These are phyloP conservation scores for Allacma fusca DNA, from an alignment of 2,888 invertebrate genomes.

Conservation along the genomic window DNA sequence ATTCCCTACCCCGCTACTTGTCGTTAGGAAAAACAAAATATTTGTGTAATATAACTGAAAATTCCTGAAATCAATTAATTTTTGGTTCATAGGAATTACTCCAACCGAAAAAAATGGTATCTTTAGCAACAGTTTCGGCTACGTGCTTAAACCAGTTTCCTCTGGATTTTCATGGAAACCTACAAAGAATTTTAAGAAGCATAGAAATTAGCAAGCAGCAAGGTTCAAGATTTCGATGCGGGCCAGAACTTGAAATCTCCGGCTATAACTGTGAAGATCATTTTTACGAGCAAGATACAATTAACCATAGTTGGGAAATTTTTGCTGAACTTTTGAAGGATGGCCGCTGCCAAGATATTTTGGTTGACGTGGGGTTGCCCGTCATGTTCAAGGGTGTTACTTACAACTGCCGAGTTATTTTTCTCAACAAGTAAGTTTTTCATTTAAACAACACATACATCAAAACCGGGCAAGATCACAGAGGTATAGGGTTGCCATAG, in stretches of 20 bases:
- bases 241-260: conserved; percentile 96
- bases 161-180: conserved; percentile 95
- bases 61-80: no score
- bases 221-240: conserved; percentile 89
- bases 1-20: no score
- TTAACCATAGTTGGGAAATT: conserved; percentile 95
- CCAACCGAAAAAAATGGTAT: no score
- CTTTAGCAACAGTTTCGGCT: conserved; percentile 76
- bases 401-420: conserved; percentile 93
- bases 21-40: no score
- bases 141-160: conserved; percentile 98
- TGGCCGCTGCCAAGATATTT: conserved; percentile 82
- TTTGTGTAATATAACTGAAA: no score
- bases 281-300: conserved; percentile 94
- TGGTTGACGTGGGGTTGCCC: conserved; percentile 97
- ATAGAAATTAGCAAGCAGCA: conserved; percentile 73
- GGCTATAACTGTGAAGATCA: conserved; percentile 99
- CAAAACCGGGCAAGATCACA: no score
- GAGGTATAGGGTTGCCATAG: no score
- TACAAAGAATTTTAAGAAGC: conserved; percentile 87
- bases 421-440: conserved; percentile 76
- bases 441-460: not conserved
- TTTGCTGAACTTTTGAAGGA: conserved; percentile 82
- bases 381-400: conserved; percentile 93
- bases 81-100: no score